Conservation (phyloP, 2,888 invertebrate species). For the Limnephilus lunatus region DNA sequence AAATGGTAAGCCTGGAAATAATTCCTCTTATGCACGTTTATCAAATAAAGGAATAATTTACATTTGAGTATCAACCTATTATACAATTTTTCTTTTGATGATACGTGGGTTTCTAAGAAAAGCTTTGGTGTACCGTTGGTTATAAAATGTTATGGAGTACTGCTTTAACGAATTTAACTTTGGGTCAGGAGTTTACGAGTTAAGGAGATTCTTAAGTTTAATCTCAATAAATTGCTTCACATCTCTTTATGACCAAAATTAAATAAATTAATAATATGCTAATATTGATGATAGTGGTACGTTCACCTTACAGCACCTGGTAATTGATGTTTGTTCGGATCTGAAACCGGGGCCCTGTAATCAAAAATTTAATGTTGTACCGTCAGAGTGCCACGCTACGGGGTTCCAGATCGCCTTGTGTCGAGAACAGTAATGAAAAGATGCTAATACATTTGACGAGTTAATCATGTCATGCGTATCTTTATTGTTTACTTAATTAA, state of each 20-base stretch:
- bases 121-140: no score
- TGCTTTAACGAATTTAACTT: not conserved
- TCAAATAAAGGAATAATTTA: no score
- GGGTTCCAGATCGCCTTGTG: not conserved
- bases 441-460: not conserved
- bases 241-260: not conserved
- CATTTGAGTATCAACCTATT: no score
- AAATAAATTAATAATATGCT: not conserved
- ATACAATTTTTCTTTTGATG: no score
- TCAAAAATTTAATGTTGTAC: not conserved
- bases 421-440: not conserved
- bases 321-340: not conserved
- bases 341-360: not conserved
- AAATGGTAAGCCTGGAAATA: no score
- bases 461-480: conserved; percentile 44
- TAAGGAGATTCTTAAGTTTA: not conserved
- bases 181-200: not conserved
- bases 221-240: not conserved
- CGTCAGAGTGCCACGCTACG: not conserved
- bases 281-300: not conserved
- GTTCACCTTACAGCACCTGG: not conserved
- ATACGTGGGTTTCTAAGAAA: no score
- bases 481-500: conserved; percentile 59
- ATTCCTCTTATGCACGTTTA: no score
- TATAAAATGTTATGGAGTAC: no score